These are phyloP conservation scores for Scartelaos histophorus DNA, from an alignment of 2,113 vertebrate genomes.

Conservation along the genomic window DNA sequence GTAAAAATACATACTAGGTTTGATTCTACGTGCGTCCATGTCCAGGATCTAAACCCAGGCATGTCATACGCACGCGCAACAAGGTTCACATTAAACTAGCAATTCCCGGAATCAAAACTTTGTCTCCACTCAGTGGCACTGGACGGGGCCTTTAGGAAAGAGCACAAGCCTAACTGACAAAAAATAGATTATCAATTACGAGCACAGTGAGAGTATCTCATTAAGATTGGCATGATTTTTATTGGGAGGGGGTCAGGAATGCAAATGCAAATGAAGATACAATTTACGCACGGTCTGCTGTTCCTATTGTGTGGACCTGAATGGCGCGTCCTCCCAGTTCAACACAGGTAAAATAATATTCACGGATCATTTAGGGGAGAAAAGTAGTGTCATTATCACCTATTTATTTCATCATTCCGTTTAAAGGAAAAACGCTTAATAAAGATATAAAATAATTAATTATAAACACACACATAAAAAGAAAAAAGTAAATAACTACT, in stretches of 20 bases:
- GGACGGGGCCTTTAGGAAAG: constrained; percentile 70
- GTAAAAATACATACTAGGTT: constrained; percentile 12
- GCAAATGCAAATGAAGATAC: constrained; percentile 83
- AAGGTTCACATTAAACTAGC: constrained; percentile 29
- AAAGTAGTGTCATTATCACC: constrained; percentile 57
- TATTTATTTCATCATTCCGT: constrained; percentile 51
- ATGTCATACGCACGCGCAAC: background rate
- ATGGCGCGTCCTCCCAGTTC: constrained; percentile 72
- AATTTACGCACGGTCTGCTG: constrained; percentile 78
- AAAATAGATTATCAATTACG: constrained; percentile 76
- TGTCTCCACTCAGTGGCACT: constrained; percentile 73
- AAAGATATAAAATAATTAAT: background rate
- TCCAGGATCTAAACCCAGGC: background rate
- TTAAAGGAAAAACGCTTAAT: background rate
- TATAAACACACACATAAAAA: background rate
- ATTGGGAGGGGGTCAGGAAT: constrained; percentile 61
- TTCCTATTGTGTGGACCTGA: constrained; percentile 74
- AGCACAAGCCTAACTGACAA: constrained; percentile 70
- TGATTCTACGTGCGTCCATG: background rate
- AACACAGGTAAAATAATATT: constrained; percentile 79
- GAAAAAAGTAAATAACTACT: background rate
- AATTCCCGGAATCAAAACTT: constrained; percentile 69
- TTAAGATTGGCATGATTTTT: constrained; percentile 80
- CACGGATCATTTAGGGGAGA: constrained; percentile 74
- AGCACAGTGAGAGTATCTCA: constrained; percentile 78